Percentiles rank a stretch among this genome's conserved stretches.
phyloP scores from a whole-genome alignment of 92 coral and sea anemone species.

The Montipora capitata region DNA sequence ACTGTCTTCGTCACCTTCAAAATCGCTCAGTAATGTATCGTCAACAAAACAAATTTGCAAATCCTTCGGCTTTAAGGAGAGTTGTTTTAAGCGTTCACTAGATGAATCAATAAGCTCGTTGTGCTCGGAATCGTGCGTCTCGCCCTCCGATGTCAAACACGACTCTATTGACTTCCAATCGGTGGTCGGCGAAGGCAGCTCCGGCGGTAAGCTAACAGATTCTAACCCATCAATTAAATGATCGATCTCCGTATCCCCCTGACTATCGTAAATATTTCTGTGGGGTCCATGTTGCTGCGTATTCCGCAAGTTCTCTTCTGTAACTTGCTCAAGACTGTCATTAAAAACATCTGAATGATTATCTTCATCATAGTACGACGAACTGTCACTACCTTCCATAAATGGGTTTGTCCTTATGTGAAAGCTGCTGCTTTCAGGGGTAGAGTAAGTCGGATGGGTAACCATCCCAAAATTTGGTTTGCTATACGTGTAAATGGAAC shows the following conservation, averaged over 20 bases:
- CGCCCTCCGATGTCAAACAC: slow-evolving; percentile 87
- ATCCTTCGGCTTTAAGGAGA: slow-evolving; percentile 87
- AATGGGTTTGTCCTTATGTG: slow-evolving; percentile 91
- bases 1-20: slow-evolving; percentile 90
- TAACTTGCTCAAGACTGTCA: slow-evolving; percentile 92
- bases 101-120: slow-evolving; percentile 79
- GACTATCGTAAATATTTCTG: slow-evolving; percentile 5
- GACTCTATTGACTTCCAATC: slow-evolving; percentile 99
- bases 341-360: slow-evolving; percentile 78
- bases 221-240: slow-evolving; percentile 70
- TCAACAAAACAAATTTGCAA: slow-evolving; percentile 96
- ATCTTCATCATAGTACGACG: slow-evolving; percentile 68
- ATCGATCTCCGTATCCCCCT: slow-evolving; percentile 50
- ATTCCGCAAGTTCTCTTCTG: slow-evolving; percentile 57
- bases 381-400: slow-evolving; percentile 43
- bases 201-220: slow-evolving; percentile 82
- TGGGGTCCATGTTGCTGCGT: slow-evolving; percentile 28
- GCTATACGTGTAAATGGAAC: background rate
- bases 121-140: slow-evolving; percentile 76
- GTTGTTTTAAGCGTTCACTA: slow-evolving; percentile 77
- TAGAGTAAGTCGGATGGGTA: slow-evolving; percentile 11
- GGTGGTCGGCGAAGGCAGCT: slow-evolving; percentile 95
- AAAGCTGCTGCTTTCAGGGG: slow-evolving; percentile 32
- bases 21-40: slow-evolving; percentile 81
- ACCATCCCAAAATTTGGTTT: slow-evolving; percentile 34